Percentiles rank a stretch among this genome's conserved stretches.
phyloP scores from a whole-genome alignment of 2,797 vertebrate genomes.

The Xenopus petersii region DNA sequence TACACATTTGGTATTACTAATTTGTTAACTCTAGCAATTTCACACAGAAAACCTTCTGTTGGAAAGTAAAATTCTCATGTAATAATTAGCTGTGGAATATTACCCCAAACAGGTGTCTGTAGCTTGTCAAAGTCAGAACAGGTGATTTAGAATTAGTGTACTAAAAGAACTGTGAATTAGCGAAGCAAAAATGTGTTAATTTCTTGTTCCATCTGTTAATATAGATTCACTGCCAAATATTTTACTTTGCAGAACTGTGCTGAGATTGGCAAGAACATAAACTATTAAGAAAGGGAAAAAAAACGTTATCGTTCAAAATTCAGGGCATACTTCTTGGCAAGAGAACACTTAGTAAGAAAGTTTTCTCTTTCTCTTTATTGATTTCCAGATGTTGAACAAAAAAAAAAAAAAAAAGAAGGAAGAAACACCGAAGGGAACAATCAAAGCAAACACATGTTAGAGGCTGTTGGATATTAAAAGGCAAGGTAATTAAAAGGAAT shows the following conservation, averaged over 20 bases:
- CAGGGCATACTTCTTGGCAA: slow-evolving; percentile 78
- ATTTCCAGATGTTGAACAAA: background rate
- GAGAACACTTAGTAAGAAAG: slow-evolving; percentile 73
- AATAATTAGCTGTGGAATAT: slow-evolving; percentile 97
- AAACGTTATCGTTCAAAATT: slow-evolving; percentile 82
- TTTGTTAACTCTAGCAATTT: slow-evolving; percentile 86
- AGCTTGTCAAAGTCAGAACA: slow-evolving; percentile 93
- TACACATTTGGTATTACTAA: slow-evolving; percentile 70
- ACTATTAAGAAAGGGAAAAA: slow-evolving; percentile 64
- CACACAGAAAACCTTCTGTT: slow-evolving; percentile 77
- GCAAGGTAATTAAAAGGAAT: no score
- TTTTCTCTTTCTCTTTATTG: slow-evolving; percentile 63
- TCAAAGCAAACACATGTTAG: no score
- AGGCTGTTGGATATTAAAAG: no score
- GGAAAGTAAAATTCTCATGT: slow-evolving; percentile 89
- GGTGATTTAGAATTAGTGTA: slow-evolving; percentile 86
- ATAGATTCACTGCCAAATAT: slow-evolving; percentile 98
- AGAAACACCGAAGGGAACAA: no score
- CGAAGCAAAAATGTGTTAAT: slow-evolving; percentile 97
- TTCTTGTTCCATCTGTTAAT: slow-evolving; percentile 99
- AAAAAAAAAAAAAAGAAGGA: background rate
- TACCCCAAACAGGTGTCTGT: slow-evolving; percentile 98
- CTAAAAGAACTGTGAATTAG: slow-evolving; percentile 93
- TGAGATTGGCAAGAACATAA: slow-evolving; percentile 82
- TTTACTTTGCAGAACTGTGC: slow-evolving; percentile 83